Evolutionary conservation across 1,140 invertebrate species (phyloP).

Genomic region (Drosophila triauraria): DNA sequence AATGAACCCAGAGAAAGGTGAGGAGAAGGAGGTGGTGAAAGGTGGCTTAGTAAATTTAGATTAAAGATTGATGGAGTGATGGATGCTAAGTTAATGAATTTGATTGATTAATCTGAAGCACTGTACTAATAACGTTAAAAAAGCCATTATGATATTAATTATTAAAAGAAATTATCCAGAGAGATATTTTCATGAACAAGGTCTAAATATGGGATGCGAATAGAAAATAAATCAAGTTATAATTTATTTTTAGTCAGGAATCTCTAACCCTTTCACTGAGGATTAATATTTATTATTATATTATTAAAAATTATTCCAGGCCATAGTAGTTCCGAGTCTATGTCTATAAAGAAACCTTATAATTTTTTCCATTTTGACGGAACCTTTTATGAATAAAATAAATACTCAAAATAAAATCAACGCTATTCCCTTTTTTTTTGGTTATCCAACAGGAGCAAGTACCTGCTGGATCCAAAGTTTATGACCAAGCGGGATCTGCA

Average conservation of each 20-base stretch:
- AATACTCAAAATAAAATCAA: not conserved
- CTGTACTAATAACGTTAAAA: not conserved
- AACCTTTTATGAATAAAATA: not conserved
- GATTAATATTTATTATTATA: too few species aligned
- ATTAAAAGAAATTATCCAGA: not conserved
- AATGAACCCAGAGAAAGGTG: conserved; percentile 42
- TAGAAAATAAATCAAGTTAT: too few species aligned
- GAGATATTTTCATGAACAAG: too few species aligned
- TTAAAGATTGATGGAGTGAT: not conserved
- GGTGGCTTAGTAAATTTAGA: not conserved
- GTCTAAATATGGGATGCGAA: too few species aligned
- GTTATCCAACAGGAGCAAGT: conserved; percentile 65
- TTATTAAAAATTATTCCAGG: too few species aligned
- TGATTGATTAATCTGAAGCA: not conserved
- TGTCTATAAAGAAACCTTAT: too few species aligned
- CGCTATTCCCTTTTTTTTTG: not conserved
- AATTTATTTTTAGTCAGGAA: too few species aligned
- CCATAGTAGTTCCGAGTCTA: too few species aligned
- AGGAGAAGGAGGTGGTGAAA: not conserved
- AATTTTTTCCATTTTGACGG: not conserved
- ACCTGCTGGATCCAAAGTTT: conserved; percentile 78
- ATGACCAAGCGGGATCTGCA: conserved; percentile 80
- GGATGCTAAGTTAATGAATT: not conserved
- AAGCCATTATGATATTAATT: not conserved
- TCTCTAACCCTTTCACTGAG: too few species aligned